Conservation (phyloP, 2,888 invertebrate genomes). For the Eucera pruinosa region DNA sequence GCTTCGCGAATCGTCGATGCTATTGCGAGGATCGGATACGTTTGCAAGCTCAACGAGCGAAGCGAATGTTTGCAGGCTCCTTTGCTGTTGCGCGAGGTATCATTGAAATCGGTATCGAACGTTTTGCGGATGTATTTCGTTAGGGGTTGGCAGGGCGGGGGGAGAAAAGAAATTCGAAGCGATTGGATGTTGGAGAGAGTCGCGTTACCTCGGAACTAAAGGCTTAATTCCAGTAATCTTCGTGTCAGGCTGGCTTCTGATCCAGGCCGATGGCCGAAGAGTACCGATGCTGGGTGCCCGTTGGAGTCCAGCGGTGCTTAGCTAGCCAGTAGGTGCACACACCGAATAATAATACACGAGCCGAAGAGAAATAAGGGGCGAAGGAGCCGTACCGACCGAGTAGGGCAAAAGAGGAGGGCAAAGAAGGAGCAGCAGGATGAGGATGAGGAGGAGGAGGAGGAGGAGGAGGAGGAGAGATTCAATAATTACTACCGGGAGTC, state of each 20-base stretch:
- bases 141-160: background rate
- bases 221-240: slow-evolving; percentile 83
- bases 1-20: background rate
- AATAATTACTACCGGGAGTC: slow-evolving; percentile 85
- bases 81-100: background rate
- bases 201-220: slow-evolving; percentile 62
- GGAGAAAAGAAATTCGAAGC: slow-evolving; percentile 25
- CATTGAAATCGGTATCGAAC: too few species aligned
- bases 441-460: slow-evolving; percentile 47
- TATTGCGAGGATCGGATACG: background rate
- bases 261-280: slow-evolving; percentile 61
- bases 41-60: background rate
- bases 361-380: slow-evolving; percentile 53
- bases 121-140: slow-evolving; percentile 33
- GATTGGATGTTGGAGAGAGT: slow-evolving; percentile 51
- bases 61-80: too few species aligned
- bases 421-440: slow-evolving; percentile 32
- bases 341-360: slow-evolving; percentile 81
- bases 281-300: slow-evolving; percentile 54
- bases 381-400: slow-evolving; percentile 43
- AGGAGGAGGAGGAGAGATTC: slow-evolving; percentile 71
- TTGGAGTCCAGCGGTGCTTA: slow-evolving; percentile 45
- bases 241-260: slow-evolving; percentile 81
- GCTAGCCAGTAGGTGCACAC: slow-evolving; percentile 68
- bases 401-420: slow-evolving; percentile 42